phyloP scores from a whole-genome alignment of 1,140 invertebrate genomes.

The Cyrtorhinus lividipennis region DNA sequence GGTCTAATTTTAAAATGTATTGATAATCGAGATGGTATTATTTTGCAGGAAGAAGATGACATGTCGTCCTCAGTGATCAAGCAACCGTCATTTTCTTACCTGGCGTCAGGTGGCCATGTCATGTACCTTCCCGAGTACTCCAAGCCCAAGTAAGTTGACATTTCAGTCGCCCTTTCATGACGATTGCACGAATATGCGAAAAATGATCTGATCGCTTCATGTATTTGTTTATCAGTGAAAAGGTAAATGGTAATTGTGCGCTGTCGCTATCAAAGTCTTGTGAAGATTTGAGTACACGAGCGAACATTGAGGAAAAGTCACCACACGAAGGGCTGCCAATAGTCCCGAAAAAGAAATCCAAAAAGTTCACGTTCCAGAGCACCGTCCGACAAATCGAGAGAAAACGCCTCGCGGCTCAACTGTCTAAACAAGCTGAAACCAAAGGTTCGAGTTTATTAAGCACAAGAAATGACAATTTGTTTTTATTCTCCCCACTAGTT shows the following conservation, averaged over 20 bases:
- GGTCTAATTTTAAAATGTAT: too few relatives aligned
- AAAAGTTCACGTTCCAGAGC: constrained; percentile 64
- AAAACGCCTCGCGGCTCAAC: constrained; percentile 51
- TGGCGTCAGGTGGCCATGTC: constrained; percentile 45
- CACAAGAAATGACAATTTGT: neutral
- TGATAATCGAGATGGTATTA: too few relatives aligned
- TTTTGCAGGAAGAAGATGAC: constrained; percentile 23
- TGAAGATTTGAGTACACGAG: constrained; percentile 24
- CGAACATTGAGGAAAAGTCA: neutral
- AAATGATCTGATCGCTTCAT: too few relatives aligned
- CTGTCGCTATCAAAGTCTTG: constrained; percentile 24
- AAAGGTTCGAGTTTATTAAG: too few relatives aligned
- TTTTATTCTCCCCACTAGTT: neutral
- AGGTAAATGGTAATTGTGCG: neutral
- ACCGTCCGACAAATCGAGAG: constrained; percentile 63
- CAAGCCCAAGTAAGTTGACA: constrained; percentile 18
- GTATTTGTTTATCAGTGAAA: neutral
- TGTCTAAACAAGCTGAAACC: constrained; percentile 55
- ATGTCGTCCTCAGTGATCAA: constrained; percentile 30
- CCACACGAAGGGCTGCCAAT: constrained; percentile 3
- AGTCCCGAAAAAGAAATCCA: constrained; percentile 20
- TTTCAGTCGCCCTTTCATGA: too few relatives aligned
- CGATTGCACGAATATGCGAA: too few relatives aligned
- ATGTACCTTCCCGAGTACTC: constrained; percentile 61
- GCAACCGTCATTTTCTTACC: constrained; percentile 34